Conservation (phyloP, 2,113 vertebrate genomes). For the Regulus satrapa region DNA sequence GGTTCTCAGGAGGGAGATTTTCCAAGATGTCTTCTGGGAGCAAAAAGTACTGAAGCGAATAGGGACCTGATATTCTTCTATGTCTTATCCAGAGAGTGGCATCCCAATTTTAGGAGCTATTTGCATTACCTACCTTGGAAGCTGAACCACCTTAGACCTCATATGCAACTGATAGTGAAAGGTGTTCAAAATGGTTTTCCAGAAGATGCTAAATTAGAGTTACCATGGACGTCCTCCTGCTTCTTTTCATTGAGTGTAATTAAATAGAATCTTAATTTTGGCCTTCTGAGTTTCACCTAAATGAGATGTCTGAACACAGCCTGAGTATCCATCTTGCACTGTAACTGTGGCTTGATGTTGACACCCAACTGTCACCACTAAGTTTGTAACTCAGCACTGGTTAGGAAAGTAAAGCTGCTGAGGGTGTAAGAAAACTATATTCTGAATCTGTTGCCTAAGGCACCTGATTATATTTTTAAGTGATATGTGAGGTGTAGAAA, state of each 20-base stretch:
- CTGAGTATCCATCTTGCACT: neutral
- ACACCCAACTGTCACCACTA: neutral
- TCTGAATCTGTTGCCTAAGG: neutral
- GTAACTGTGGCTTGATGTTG: neutral
- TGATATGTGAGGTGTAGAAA: neutral
- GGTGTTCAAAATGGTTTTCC: neutral
- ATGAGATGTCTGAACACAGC: neutral
- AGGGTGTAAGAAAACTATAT: neutral
- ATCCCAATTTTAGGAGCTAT: neutral
- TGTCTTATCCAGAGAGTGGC: neutral
- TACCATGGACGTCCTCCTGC: neutral
- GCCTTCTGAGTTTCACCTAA: neutral
- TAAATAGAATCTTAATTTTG: neutral
- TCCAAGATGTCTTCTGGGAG: neutral
- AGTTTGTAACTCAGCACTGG: neutral
- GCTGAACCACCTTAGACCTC: neutral
- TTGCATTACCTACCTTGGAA: neutral
- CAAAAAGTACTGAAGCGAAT: neutral
- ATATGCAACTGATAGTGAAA: neutral
- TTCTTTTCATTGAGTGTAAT: neutral
- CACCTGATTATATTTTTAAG: neutral
- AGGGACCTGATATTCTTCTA: neutral
- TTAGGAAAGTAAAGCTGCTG: neutral
- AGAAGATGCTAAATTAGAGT: neutral
- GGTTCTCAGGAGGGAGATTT: neutral